Evolutionary conservation across 2,888 invertebrate genomes (phyloP).

Genomic region (Morpho deidamia): DNA sequence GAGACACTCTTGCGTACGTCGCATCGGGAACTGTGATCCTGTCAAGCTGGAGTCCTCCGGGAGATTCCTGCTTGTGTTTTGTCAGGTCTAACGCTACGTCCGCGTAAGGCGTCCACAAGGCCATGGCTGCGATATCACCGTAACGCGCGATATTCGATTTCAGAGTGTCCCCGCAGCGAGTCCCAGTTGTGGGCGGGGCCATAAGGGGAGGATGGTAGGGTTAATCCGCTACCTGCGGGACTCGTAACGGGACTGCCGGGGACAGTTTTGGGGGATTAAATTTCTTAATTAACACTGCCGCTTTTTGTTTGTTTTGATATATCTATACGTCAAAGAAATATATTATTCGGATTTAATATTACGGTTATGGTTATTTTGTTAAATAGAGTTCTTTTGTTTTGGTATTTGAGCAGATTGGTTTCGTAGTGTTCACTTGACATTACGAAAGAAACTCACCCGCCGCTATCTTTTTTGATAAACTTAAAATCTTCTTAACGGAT

Average conservation of each 20-base stretch:
- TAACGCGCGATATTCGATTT: slow-evolving; percentile 15
- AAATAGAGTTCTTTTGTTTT: too few species aligned
- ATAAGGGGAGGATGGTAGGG: slow-evolving; percentile 8
- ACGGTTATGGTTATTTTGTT: too few species aligned
- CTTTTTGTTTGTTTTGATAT: slow-evolving; percentile 2
- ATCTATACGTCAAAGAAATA: neutral
- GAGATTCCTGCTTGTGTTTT: slow-evolving; percentile 37
- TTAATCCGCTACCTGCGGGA: slow-evolving; percentile 28
- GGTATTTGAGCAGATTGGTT: too few species aligned
- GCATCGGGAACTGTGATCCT: slow-evolving; percentile 26
- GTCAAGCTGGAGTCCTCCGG: slow-evolving; percentile 22
- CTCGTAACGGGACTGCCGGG: slow-evolving; percentile 28
- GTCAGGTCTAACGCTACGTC: slow-evolving; percentile 55
- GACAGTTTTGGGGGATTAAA: slow-evolving; percentile 14
- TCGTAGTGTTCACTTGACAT: too few species aligned
- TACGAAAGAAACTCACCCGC: too few species aligned
- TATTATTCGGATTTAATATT: neutral
- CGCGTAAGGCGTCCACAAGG: slow-evolving; percentile 61
- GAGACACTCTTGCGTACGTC: slow-evolving; percentile 30
- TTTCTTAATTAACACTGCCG: slow-evolving; percentile 15
- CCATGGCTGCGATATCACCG: slow-evolving; percentile 37
- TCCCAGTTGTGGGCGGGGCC: slow-evolving; percentile 25
- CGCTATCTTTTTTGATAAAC: too few species aligned
- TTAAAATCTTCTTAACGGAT: too few species aligned
- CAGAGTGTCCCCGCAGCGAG: slow-evolving; percentile 13